These are phyloP conservation scores for Linyphia triangularis DNA, from an alignment of 2,888 invertebrate genomes.

Conservation along the genomic window DNA sequence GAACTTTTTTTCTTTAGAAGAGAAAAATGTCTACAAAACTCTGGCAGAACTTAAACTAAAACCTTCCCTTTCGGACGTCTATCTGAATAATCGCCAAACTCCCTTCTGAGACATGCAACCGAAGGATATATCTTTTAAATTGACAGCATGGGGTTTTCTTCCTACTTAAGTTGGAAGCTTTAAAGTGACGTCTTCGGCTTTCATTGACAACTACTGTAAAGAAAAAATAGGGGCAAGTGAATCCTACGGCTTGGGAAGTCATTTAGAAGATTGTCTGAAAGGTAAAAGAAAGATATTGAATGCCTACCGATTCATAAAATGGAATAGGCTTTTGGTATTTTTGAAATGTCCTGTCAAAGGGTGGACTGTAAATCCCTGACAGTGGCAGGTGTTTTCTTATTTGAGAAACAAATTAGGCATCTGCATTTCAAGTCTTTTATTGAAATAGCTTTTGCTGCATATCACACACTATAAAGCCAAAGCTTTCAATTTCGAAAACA, in stretches of 20 bases:
- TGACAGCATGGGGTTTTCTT: constrained; percentile 47
- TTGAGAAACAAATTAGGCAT: background rate
- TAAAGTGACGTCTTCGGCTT: constrained; percentile 31
- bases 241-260: constrained; percentile 22
- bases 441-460: too few relatives aligned
- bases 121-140: constrained; percentile 52
- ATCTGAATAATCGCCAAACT: constrained; percentile 57
- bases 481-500: too few relatives aligned
- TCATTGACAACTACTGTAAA: background rate
- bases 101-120: constrained; percentile 17
- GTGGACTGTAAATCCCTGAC: background rate
- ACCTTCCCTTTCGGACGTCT: background rate
- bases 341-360: background rate
- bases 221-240: constrained; percentile 23
- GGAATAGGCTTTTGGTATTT: background rate
- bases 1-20: background rate
- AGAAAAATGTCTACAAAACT: background rate
- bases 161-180: constrained; percentile 14
- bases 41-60: background rate
- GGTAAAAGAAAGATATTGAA: background rate
- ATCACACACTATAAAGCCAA: too few relatives aligned
- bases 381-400: background rate
- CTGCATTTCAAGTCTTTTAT: too few relatives aligned
- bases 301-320: background rate
- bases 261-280: constrained; percentile 23